Conservation (phyloP, 2,113 vertebrate species). For the Isurus oxyrinchus region DNA sequence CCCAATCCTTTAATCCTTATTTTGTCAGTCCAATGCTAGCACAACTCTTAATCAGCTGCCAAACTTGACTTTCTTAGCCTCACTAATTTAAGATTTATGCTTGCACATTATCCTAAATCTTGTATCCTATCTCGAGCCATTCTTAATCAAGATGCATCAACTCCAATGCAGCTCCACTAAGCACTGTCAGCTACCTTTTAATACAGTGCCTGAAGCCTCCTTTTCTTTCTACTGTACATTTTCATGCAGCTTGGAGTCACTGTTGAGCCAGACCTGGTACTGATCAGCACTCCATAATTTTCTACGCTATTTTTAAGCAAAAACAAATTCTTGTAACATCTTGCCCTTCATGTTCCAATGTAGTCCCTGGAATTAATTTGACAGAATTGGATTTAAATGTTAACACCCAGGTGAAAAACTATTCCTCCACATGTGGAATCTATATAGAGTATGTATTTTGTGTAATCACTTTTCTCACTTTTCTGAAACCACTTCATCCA, state of each 20-base stretch:
- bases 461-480: not conserved
- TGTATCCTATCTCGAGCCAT: not conserved
- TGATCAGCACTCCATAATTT: not conserved
- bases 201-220: not conserved
- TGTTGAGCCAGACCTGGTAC: not conserved
- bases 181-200: not conserved
- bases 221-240: not conserved
- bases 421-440: not conserved
- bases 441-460: not conserved
- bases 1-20: not conserved
- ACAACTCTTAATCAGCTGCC: not conserved
- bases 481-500: no score
- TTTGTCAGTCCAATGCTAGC: not conserved
- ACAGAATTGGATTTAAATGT: conserved; percentile 9
- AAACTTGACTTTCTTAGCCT: not conserved
- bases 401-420: not conserved
- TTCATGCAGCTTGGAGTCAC: not conserved
- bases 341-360: not conserved
- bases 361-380: not conserved
- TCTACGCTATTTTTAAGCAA: not conserved
- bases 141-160: not conserved
- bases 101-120: not conserved
- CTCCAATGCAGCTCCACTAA: not conserved
- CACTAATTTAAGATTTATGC: not conserved
- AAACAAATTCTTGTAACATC: not conserved